A percentile compares a stretch with the other conserved stretches of the same genome.
phyloP scores from a whole-genome alignment of 2,113 vertebrate species.

The Talpa occidentalis region DNA sequence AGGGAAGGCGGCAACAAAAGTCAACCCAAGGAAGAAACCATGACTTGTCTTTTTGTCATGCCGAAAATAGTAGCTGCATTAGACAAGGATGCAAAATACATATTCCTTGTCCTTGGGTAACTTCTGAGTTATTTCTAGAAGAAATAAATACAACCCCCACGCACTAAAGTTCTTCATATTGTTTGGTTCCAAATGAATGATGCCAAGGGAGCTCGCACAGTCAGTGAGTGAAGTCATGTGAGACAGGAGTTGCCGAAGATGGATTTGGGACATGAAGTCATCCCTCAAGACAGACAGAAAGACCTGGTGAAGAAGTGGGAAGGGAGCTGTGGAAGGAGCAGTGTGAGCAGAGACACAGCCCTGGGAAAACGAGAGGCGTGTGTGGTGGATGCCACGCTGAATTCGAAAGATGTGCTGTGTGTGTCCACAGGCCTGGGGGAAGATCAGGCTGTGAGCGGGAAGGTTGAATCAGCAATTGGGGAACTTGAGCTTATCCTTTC shows the following conservation, averaged over 20 bases:
- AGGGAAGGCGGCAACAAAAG: not conserved
- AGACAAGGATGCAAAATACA: not conserved
- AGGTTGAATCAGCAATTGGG: rapidly evolving
- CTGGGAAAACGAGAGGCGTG: not conserved
- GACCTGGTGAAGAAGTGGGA: not conserved
- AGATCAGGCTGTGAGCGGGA: rapidly evolving
- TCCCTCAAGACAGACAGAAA: not conserved
- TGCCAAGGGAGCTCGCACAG: not conserved
- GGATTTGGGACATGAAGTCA: too few species aligned
- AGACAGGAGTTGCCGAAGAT: not conserved
- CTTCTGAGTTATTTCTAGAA: constrained; percentile 37
- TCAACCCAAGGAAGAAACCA: not conserved
- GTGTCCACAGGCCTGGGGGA: too few species aligned
- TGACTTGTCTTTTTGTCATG: not conserved
- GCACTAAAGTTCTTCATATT: not conserved
- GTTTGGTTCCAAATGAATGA: not conserved
- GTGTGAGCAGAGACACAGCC: rapidly evolving
- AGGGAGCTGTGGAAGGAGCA: not conserved
- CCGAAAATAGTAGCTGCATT: not conserved
- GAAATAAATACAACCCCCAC: not conserved
- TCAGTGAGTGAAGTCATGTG: not conserved
- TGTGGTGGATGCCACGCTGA: rapidly evolving
- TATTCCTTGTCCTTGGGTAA: not conserved
- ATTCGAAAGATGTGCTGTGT: rapidly evolving
- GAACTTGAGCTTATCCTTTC: not conserved